Base-by-base conservation (phyloP, 2,113 vertebrate species). In the Haplochromis vanheusdeni region DNA sequence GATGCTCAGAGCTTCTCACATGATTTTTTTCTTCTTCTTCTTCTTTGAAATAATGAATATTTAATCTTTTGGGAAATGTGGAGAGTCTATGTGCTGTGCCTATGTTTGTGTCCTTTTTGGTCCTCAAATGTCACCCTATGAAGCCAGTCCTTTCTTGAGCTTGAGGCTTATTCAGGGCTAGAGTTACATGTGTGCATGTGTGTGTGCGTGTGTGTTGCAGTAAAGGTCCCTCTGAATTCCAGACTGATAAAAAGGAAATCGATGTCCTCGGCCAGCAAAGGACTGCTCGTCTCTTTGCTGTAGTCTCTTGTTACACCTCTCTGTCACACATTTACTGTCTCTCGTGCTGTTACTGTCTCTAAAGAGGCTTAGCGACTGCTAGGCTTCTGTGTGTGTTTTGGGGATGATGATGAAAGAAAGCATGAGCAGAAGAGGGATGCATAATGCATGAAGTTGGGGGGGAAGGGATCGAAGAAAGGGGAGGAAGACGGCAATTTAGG, bases 381-480 rank as follows among this genome's bases (percentile, higher is more conserved):
- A 26, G 73, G 60, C 60, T 21, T 56, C 49, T 83, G n/a, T 86
- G 56, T 79, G 60, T 58, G 31, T 73, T 13, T 47, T 55, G 12
- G 23, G 62, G 73, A 17, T 37, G 60, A 60, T 42, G 83, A 87
- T 86, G 40, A 86, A 86, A 86, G 68, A 54, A 62, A 19, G 40
- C 42, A 7, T 5, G 2, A 62, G 80, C 47, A 80, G 75, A 45
- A 65, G 58, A 82, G 16, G 33, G 56, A 93, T 92, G 79, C 88
- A 93, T 91, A 91, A 93, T 93, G 90, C 70, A 92, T 88, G 88
- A 93, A 86, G 28, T 9, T 26, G 60, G 60, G 60, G 60, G 45
- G 45, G 49, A 28, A 19, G 26, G 70, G 42, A 31, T 77, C 6
- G 6, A 77, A 77, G 70, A 77, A 47, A 45, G 16, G 28, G 58